Conservation (phyloP, 2,888 invertebrate species). For the Arge pagana region DNA sequence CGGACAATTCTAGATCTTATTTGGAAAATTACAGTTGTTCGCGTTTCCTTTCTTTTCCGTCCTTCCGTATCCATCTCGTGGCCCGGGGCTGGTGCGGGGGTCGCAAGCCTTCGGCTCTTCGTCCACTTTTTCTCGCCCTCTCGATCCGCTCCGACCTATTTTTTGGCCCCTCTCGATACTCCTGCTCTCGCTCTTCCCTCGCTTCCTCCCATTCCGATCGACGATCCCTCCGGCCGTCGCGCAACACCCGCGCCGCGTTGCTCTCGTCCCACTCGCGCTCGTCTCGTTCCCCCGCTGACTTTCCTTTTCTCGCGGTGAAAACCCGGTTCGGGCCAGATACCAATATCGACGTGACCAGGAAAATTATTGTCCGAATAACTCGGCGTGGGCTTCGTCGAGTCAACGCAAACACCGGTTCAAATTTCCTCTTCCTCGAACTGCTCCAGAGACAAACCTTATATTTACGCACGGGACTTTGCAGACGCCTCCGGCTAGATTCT, state of each 20-base stretch:
- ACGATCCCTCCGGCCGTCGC: neutral
- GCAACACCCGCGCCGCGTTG: neutral
- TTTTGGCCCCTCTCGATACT: slow-evolving; percentile 7
- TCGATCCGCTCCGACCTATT: slow-evolving; percentile 1
- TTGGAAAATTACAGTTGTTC: slow-evolving; percentile 10
- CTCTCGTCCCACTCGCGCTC: too few species aligned
- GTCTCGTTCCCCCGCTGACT: too few species aligned
- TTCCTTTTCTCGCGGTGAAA: slow-evolving; percentile 11
- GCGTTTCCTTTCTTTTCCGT: neutral
- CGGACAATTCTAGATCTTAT: slow-evolving; percentile 13
- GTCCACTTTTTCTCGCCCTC: neutral
- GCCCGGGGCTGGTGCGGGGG: too few species aligned
- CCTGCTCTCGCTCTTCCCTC: neutral
- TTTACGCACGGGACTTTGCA: slow-evolving; percentile 9
- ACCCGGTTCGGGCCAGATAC: slow-evolving; percentile 1
- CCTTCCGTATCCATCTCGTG: too few species aligned
- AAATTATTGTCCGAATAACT: slow-evolving; percentile 2
- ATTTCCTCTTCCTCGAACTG: too few species aligned
- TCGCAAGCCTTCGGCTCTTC: neutral
- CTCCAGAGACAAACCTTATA: slow-evolving; percentile 1
- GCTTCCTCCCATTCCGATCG: slow-evolving; percentile 4
- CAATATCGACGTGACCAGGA: slow-evolving; percentile 9
- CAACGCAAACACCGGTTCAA: too few species aligned
- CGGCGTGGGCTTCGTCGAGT: too few species aligned
- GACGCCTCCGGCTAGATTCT: slow-evolving; percentile 11